Conservation (phyloP, 2,888 invertebrate genomes). For the Agrochola lota region DNA sequence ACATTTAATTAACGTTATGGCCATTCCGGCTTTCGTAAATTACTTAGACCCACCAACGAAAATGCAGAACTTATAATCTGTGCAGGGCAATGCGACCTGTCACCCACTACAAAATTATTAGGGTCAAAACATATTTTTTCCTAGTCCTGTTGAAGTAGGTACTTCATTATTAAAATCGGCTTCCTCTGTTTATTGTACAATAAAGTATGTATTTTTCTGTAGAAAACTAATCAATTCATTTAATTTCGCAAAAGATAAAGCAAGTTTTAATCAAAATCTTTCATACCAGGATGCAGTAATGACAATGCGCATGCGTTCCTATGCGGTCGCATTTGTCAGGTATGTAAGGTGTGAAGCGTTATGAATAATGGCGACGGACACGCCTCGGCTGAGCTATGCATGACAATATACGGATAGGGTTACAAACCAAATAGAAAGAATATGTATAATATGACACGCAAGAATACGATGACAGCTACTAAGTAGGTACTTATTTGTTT, state of each 20-base stretch:
- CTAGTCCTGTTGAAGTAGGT: not conserved
- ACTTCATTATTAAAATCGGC: too few species aligned
- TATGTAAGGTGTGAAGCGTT: constrained; percentile 68
- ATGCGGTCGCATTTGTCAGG: constrained; percentile 65
- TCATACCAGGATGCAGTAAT: constrained; percentile 62
- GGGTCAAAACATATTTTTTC: not conserved
- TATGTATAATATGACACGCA: constrained; percentile 55
- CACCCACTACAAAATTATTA: not conserved
- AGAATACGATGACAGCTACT: constrained; percentile 47
- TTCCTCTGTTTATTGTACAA: not conserved
- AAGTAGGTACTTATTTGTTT: constrained; percentile 47
- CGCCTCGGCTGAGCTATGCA: constrained; percentile 67
- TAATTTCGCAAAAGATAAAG: constrained; percentile 6
- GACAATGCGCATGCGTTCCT: constrained; percentile 56
- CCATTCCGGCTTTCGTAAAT: not conserved
- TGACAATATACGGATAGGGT: constrained; percentile 66
- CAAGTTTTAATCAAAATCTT: constrained; percentile 47
- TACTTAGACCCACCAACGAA: not conserved
- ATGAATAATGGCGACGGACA: constrained; percentile 68
- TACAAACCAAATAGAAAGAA: constrained; percentile 66
- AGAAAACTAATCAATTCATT: not conserved
- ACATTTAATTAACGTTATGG: not conserved
- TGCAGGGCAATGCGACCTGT: not conserved
- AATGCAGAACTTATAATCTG: not conserved
- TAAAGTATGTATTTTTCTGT: too few species aligned